Percentiles rank a stretch among this genome's conserved stretches.
Evolutionary conservation across 2,113 vertebrate genomes (phyloP).

Genomic region (Podilymbus podiceps): DNA sequence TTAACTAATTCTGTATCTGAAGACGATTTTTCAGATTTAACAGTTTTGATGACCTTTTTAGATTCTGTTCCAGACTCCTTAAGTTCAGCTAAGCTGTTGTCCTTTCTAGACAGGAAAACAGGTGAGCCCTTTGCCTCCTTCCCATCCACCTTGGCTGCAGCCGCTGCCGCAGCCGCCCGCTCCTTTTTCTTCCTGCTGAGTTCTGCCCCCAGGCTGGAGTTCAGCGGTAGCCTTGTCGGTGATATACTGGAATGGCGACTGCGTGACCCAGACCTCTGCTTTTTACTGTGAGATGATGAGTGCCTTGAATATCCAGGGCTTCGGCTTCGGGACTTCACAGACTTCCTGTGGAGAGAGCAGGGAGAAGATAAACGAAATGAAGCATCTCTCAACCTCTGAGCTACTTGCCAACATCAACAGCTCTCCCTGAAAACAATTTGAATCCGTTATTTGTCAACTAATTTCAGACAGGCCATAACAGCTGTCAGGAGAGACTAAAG

Average conservation of each 20-base stretch:
- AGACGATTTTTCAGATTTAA: constrained; percentile 72
- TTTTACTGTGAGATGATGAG: constrained; percentile 91
- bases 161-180: constrained; percentile 86
- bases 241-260: constrained; percentile 90
- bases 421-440: fast-evolving
- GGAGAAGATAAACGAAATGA: neutral
- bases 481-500: neutral
- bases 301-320: constrained; percentile 88
- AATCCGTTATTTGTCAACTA: neutral
- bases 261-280: constrained; percentile 86
- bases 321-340: constrained; percentile 90
- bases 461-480: neutral
- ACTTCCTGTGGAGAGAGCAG: constrained; percentile 76
- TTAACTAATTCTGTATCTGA: constrained; percentile 64
- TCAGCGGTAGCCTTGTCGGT: constrained; percentile 86
- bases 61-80: constrained; percentile 69
- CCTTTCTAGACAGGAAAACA: constrained; percentile 68
- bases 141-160: constrained; percentile 82
- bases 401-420: neutral
- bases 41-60: constrained; percentile 72
- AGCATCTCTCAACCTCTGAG: neutral
- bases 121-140: constrained; percentile 77
- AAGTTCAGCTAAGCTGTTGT: constrained; percentile 73
- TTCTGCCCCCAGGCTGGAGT: constrained; percentile 94
- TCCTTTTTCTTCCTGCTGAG: constrained; percentile 94